A percentile compares a stretch with the other conserved stretches of the same genome.
Conservation (phyloP, 1,140 invertebrate genomes). For the Formica exsecta region DNA sequence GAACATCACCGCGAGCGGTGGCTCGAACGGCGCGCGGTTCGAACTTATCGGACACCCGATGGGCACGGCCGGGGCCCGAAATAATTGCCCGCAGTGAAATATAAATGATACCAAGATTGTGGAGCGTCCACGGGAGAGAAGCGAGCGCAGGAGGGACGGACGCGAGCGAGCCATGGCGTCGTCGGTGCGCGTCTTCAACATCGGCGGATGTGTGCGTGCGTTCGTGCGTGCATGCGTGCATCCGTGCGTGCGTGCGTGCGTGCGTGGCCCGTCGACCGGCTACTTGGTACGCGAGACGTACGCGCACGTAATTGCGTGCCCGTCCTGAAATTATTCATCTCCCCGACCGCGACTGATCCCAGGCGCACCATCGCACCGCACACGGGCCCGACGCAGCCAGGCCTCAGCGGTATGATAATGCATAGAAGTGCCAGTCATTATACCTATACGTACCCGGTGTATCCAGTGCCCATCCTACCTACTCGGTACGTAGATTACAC, state of each 20-base stretch:
- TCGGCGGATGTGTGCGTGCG: slow-evolving; percentile 55
- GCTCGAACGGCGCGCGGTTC: slow-evolving; percentile 47
- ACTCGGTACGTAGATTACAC: slow-evolving; percentile 79
- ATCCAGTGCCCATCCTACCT: slow-evolving; percentile 75
- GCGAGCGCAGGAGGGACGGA: slow-evolving; percentile 22
- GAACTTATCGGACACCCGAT: slow-evolving; percentile 79
- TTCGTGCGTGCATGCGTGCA: slow-evolving; percentile 53
- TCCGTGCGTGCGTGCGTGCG: slow-evolving; percentile 59
- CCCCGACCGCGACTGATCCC: slow-evolving; percentile 79
- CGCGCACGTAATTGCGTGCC: slow-evolving; percentile 86
- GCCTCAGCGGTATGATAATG: slow-evolving; percentile 84
- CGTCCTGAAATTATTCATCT: slow-evolving; percentile 86
- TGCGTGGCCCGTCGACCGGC: slow-evolving; percentile 75
- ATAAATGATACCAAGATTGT: slow-evolving; percentile 84
- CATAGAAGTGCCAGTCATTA: slow-evolving; percentile 86
- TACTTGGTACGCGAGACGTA: slow-evolving; percentile 86
- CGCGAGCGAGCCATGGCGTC: slow-evolving; percentile 59
- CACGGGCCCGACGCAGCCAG: slow-evolving; percentile 72
- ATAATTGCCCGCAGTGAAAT: slow-evolving; percentile 84
- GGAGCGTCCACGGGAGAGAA: slow-evolving; percentile 61
- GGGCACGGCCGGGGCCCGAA: slow-evolving; percentile 80
- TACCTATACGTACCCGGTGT: slow-evolving; percentile 78
- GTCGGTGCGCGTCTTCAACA: slow-evolving; percentile 58
- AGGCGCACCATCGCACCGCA: slow-evolving; percentile 67
- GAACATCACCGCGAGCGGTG: slow-evolving; percentile 60